These are phyloP conservation scores for Caenorhabditis sp. DNA, from an alignment of 2,888 invertebrate species.

Conservation along the genomic window DNA sequence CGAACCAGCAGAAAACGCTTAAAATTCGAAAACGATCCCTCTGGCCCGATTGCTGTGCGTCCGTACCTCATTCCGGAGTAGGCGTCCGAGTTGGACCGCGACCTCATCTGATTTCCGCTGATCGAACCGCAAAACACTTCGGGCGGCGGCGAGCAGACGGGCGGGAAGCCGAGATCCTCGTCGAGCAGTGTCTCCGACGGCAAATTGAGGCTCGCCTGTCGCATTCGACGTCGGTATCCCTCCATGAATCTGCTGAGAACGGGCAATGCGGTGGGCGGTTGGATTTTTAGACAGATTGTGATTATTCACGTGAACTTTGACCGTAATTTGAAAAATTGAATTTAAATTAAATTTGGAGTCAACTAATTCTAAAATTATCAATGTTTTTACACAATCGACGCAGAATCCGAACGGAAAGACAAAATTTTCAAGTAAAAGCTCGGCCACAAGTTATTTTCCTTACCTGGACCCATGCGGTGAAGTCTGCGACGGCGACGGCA, in stretches of 20 bases:
- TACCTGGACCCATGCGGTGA: slow-evolving; percentile 52
- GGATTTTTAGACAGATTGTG: too few species aligned
- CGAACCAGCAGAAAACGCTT: too few species aligned
- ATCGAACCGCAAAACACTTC: slow-evolving; percentile 56
- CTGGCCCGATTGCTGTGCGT: background rate
- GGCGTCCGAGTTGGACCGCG: slow-evolving; percentile 48
- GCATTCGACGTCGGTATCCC: slow-evolving; percentile 50
- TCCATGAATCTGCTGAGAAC: slow-evolving; percentile 55
- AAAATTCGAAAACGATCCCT: too few species aligned
- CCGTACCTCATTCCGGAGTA: slow-evolving; percentile 9
- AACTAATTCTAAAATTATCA: too few species aligned
- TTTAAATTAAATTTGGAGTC: too few species aligned
- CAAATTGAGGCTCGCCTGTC: slow-evolving; percentile 54
- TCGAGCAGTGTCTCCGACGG: slow-evolving; percentile 46
- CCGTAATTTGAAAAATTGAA: too few species aligned
- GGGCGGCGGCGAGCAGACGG: slow-evolving; percentile 64
- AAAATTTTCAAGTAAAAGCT: background rate
- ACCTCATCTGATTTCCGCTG: slow-evolving; percentile 51
- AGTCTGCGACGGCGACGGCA: slow-evolving; percentile 34
- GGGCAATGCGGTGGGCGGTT: too few species aligned
- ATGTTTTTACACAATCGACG: too few species aligned
- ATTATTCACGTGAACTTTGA: too few species aligned
- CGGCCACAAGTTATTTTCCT: background rate
- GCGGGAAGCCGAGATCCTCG: slow-evolving; percentile 62
- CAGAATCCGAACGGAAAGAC: too few species aligned